These are phyloP conservation scores for Peromyscus eremicus DNA, from an alignment of 2,797 vertebrate species.

Conservation along the genomic window DNA sequence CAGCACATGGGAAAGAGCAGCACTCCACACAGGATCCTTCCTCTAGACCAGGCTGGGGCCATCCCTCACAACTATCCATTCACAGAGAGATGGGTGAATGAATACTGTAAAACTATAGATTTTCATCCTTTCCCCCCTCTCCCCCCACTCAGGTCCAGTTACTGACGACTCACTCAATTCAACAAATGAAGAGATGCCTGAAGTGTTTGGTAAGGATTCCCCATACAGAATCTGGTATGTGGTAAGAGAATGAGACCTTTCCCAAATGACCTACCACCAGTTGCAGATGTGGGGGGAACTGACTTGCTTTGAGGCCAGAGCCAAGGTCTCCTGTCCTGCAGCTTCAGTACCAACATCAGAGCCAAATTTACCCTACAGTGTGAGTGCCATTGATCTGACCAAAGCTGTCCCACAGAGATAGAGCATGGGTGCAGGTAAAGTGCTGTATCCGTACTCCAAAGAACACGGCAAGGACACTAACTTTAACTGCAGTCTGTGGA, in stretches of 20 bases:
- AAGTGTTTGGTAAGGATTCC: slow-evolving; percentile 51
- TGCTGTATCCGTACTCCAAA: neutral
- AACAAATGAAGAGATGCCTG: neutral
- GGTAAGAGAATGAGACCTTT: neutral
- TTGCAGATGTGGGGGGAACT: neutral
- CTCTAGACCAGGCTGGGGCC: neutral
- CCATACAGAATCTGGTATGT: neutral
- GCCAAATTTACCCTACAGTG: neutral
- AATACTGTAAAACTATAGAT: neutral
- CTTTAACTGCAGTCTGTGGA: neutral
- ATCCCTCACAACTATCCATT: accelerated
- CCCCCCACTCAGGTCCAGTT: neutral
- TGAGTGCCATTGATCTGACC: neutral
- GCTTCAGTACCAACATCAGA: neutral
- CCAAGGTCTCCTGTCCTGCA: neutral
- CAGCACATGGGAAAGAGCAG: accelerated
- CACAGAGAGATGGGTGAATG: neutral
- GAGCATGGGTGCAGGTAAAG: accelerated
- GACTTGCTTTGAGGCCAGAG: neutral
- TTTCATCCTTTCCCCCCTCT: neutral
- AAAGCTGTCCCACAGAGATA: neutral
- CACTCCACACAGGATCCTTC: neutral
- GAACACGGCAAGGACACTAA: neutral
- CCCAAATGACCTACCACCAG: neutral
- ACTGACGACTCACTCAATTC: neutral